phyloP scores from a whole-genome alignment of 2,113 vertebrate species.

The Gadus macrocephalus region DNA sequence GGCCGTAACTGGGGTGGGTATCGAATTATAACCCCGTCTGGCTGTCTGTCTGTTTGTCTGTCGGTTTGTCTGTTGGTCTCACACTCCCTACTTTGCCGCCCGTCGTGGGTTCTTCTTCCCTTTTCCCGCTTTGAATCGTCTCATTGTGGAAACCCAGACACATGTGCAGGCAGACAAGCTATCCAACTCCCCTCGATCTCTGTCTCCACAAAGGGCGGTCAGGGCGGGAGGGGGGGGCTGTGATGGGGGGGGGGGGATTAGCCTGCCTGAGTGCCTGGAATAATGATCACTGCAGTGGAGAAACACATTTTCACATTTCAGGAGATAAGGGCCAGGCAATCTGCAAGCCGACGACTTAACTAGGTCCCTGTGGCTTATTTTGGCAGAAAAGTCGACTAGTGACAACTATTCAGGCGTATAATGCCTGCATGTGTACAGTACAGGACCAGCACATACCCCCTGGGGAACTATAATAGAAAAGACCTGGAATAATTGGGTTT shows the following conservation, averaged over 20 bases:
- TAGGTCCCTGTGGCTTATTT: slow-evolving; percentile 60
- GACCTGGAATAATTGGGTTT: too few relatives aligned
- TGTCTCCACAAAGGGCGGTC: neutral
- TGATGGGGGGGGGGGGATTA: slow-evolving; percentile 59
- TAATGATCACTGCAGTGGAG: slow-evolving; percentile 70
- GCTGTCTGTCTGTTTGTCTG: neutral
- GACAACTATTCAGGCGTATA: slow-evolving; percentile 17
- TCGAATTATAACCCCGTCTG: slow-evolving; percentile 17
- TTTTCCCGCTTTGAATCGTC: slow-evolving; percentile 25
- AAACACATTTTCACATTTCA: slow-evolving; percentile 70
- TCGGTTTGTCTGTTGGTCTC: too few relatives aligned
- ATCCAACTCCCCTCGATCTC: slow-evolving; percentile 35
- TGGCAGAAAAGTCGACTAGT: slow-evolving; percentile 38
- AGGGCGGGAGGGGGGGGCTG: neutral
- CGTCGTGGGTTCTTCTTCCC: slow-evolving; percentile 4
- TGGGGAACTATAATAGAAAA: neutral
- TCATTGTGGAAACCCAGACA: slow-evolving; percentile 53
- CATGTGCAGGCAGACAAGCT: slow-evolving; percentile 47
- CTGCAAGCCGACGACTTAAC: slow-evolving; percentile 65
- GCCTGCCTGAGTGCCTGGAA: slow-evolving; percentile 65
- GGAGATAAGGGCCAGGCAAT: slow-evolving; percentile 67
- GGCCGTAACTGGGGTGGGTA: slow-evolving; percentile 4
- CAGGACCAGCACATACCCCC: neutral
- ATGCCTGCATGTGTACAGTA: neutral
- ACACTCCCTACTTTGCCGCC: slow-evolving; percentile 29